These are phyloP conservation scores for Drosophila murphyi DNA, from an alignment of 1,140 invertebrate species.

Conservation along the genomic window DNA sequence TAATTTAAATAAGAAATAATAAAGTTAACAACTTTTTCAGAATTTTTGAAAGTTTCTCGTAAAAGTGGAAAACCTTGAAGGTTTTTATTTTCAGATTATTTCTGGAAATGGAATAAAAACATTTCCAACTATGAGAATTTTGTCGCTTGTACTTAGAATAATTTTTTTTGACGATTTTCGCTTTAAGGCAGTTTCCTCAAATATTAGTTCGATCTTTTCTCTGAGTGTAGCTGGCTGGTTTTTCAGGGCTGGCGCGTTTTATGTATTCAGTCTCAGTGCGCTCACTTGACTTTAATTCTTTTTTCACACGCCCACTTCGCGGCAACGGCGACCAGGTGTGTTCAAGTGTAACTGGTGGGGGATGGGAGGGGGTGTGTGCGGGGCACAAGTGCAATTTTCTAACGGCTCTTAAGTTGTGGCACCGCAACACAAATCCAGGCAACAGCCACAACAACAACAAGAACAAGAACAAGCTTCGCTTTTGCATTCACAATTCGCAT, in stretches of 20 bases:
- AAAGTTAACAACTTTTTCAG: too few relatives aligned
- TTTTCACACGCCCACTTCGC: conserved; percentile 79
- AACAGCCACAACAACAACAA: conserved; percentile 46
- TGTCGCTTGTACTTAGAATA: too few relatives aligned
- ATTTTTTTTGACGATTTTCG: too few relatives aligned
- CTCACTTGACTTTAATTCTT: conserved; percentile 83
- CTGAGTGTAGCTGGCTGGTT: conserved; percentile 24
- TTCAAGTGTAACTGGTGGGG: not conserved
- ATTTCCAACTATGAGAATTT: too few relatives aligned
- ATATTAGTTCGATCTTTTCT: too few relatives aligned
- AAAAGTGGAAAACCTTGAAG: too few relatives aligned
- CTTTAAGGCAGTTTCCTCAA: too few relatives aligned
- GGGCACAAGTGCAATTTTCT: conserved; percentile 75
- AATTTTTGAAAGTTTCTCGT: too few relatives aligned
- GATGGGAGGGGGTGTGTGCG: not conserved
- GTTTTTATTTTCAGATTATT: too few relatives aligned
- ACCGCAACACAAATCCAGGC: conserved; percentile 4
- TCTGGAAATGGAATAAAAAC: too few relatives aligned
- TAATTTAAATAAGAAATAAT: too few relatives aligned
- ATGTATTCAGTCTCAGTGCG: conserved; percentile 83
- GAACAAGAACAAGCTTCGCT: conserved; percentile 29
- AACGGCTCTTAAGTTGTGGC: conserved; percentile 73
- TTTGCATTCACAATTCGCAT: conserved; percentile 49
- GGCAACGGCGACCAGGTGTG: conserved; percentile 1
- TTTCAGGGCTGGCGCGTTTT: conserved; percentile 58